These are phyloP conservation scores for Antechinus stuartii DNA, from an alignment of 2,113 vertebrate genomes.

Conservation along the genomic window DNA sequence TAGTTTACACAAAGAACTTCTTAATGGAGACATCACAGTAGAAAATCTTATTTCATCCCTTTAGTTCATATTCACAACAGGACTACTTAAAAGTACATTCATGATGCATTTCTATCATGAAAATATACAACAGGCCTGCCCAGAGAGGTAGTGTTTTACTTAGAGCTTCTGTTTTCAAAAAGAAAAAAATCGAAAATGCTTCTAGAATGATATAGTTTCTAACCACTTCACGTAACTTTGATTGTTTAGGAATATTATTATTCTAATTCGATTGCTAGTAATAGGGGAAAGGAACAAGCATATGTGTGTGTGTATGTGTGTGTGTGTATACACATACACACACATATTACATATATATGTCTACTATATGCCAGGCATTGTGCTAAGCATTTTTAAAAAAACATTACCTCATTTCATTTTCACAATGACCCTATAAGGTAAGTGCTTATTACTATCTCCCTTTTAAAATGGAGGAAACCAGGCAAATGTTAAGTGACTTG, in stretches of 20 bases:
- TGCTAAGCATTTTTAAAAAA: neutral
- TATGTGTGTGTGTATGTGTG: too few relatives aligned
- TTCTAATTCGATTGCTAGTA: neutral
- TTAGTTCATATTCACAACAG: slow-evolving; percentile 71
- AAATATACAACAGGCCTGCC: slow-evolving; percentile 68
- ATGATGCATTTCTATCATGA: slow-evolving; percentile 58
- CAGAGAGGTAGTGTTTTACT: slow-evolving; percentile 34
- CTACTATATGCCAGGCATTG: neutral
- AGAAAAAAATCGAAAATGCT: slow-evolving; percentile 5
- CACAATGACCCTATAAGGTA: neutral
- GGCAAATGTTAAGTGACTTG: neutral
- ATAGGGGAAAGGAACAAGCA: neutral
- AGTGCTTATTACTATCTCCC: neutral
- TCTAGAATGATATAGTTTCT: neutral
- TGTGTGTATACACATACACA: too few relatives aligned
- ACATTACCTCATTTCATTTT: neutral
- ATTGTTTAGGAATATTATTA: neutral
- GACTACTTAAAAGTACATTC: slow-evolving; percentile 62
- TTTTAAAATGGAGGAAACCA: neutral
- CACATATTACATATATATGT: neutral
- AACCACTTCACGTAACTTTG: neutral
- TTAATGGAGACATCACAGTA: slow-evolving; percentile 77
- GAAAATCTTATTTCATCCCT: slow-evolving; percentile 77
- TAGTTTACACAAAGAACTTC: slow-evolving; percentile 78
- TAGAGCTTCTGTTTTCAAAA: slow-evolving; percentile 53